Conservation (phyloP, 2,113 vertebrate genomes). For the Probosciger aterrimus region DNA sequence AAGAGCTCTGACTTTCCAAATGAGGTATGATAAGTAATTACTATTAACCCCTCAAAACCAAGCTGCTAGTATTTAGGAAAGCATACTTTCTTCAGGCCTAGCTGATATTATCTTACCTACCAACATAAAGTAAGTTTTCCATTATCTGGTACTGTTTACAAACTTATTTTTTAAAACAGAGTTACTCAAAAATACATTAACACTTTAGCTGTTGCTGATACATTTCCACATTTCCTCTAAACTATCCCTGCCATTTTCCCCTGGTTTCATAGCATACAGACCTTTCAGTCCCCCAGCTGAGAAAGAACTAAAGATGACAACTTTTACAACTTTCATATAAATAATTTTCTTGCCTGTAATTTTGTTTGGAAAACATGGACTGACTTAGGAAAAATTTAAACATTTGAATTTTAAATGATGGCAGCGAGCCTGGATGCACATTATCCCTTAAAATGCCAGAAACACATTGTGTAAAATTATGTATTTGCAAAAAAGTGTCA, state of each 20-base stretch:
- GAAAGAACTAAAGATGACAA: not conserved
- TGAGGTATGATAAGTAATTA: no score
- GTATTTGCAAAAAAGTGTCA: not conserved
- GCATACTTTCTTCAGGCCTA: not conserved
- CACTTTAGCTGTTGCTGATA: not conserved
- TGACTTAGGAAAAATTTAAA: not conserved
- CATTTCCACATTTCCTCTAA: not conserved
- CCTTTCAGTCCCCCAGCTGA: not conserved
- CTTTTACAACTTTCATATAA: not conserved
- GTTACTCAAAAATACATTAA: not conserved
- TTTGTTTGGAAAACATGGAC: not conserved
- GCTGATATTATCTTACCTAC: not conserved
- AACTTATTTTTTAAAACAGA: not conserved
- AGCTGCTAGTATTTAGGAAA: not conserved
- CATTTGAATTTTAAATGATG: not conserved
- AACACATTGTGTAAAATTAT: fast-evolving
- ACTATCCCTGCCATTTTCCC: not conserved
- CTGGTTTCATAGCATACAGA: not conserved
- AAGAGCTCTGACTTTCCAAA: not conserved
- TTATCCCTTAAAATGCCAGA: not conserved
- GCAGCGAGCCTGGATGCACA: not conserved
- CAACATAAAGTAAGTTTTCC: not conserved
- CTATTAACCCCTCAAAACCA: not conserved
- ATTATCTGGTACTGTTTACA: not conserved
- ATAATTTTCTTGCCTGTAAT: not conserved